These are phyloP conservation scores for Dynastes hyllus DNA, from an alignment of 2,888 invertebrate genomes.

Conservation along the genomic window DNA sequence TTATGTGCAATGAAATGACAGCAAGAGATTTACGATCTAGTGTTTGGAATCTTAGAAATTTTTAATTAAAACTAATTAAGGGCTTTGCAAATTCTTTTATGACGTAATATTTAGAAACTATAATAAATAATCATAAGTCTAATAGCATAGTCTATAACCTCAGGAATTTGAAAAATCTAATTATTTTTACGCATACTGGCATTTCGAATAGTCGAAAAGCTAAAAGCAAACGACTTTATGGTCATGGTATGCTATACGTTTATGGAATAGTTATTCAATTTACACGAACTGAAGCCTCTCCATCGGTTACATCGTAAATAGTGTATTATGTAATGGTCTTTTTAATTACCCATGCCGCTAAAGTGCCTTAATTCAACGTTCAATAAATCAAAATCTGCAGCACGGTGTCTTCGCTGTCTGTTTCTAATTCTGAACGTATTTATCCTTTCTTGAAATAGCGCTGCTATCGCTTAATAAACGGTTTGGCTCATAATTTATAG, in stretches of 20 bases:
- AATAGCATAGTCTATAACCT: too few relatives aligned
- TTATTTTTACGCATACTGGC: slow-evolving; percentile 22
- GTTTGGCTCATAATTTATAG: background rate
- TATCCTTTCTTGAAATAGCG: background rate
- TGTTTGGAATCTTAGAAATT: too few relatives aligned
- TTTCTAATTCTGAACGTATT: background rate
- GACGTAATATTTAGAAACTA: too few relatives aligned
- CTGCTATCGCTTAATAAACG: slow-evolving; percentile 6
- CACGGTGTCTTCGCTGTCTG: background rate
- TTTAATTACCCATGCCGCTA: slow-evolving; percentile 12
- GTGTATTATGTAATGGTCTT: background rate
- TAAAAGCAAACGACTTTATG: background rate
- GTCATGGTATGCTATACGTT: too few relatives aligned
- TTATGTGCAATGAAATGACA: too few relatives aligned
- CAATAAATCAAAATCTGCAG: slow-evolving; percentile 22
- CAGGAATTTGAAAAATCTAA: slow-evolving; percentile 2
- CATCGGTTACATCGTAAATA: background rate
- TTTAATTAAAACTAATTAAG: too few relatives aligned
- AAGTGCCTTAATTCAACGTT: slow-evolving; percentile 22
- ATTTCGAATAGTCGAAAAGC: background rate
- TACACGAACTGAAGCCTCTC: too few relatives aligned
- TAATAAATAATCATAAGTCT: too few relatives aligned
- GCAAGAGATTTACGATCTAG: too few relatives aligned
- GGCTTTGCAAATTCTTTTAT: too few relatives aligned
- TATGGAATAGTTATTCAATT: too few relatives aligned